Percentiles rank a stretch among this genome's conserved stretches.
phyloP scores from a whole-genome alignment of 2,113 vertebrate species.

The Sinocyclocheilus grahami region DNA sequence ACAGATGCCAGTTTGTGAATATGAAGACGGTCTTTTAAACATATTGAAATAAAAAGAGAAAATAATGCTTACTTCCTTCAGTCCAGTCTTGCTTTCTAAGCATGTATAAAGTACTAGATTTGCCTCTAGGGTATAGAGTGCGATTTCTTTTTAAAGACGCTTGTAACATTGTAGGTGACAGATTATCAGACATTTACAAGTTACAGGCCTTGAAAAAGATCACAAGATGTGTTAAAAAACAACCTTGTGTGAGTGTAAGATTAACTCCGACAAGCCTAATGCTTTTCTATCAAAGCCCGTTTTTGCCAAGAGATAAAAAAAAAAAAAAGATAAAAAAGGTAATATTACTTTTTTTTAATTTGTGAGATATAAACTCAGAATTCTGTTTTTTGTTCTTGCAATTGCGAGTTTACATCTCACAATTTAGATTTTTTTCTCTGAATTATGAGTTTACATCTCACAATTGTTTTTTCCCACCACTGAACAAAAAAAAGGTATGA shows the following conservation, averaged over 20 bases:
- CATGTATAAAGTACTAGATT: neutral
- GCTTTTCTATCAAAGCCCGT: neutral
- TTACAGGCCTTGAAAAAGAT: constrained; percentile 35
- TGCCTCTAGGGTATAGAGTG: neutral
- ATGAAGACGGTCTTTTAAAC: neutral
- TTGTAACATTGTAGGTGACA: neutral
- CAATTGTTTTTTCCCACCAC: too few species aligned
- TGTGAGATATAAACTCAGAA: neutral
- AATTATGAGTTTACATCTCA: too few species aligned
- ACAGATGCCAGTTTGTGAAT: too few species aligned
- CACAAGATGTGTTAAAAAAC: constrained; percentile 54
- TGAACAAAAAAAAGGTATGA: too few species aligned
- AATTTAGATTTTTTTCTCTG: too few species aligned
- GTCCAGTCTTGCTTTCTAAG: neutral
- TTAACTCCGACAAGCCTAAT: constrained; percentile 31
- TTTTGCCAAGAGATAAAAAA: too few species aligned
- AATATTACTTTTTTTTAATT: neutral
- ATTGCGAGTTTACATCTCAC: neutral
- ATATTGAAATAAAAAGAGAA: neutral
- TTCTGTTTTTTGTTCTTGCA: neutral
- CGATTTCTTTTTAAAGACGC: neutral
- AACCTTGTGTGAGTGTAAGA: constrained; percentile 35
- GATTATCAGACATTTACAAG: constrained; percentile 38
- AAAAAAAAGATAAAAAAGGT: too few species aligned
- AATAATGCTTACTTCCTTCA: neutral